Evolutionary conservation across 2,888 invertebrate genomes (phyloP), one percentile per base, ranked within the genome.

Genomic region (Rhogogaster chlorosoma): DNA sequence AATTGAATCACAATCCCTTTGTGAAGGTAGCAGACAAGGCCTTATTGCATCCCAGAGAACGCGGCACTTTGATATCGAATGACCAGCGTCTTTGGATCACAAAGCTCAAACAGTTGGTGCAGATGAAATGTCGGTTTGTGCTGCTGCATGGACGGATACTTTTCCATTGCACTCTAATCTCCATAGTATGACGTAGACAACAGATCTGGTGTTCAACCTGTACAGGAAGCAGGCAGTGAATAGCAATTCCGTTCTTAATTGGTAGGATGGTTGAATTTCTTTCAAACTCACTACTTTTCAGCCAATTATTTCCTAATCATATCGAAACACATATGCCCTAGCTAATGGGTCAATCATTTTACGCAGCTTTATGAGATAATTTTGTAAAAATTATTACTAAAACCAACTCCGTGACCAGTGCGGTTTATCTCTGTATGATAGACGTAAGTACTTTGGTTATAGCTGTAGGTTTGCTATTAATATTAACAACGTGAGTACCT

Each of bases 11-110:
- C 61, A 78, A 67, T 67, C 75, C 15, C 29, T 15, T 53, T 75
- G 77, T 71, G 57, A 49, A 45, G n/a, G 42, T 49, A 64, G 78
- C 78, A 49, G 42, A 71, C 22, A 70, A 57, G 36, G 71, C 26
- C 42, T 53, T 73, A 84, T 84, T 61, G 53, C 32, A 73, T 57
- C 22, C 82, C 26, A 53, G 80, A 82, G 84, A 73, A 83, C 57
- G 85, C 85, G 91, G 89, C 88, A 88, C 91, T 91, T 92, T 92
- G 91, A 92, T 91, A 92, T 89, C 84, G 86, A 88, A 90, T 92
- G 92, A 92, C 92, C 91, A 88, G 90, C 89, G 90, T 89, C 87
- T 92, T 91, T 88, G 89, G 90, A 85, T 88, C 38, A 87, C 87
- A 86, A 87, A 88, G 90, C 89, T 90, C 22, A 90, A 90, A 91